These are phyloP conservation scores for Caenorhabditis panamensis DNA, from an alignment of 2,888 invertebrate species.

Conservation along the genomic window DNA sequence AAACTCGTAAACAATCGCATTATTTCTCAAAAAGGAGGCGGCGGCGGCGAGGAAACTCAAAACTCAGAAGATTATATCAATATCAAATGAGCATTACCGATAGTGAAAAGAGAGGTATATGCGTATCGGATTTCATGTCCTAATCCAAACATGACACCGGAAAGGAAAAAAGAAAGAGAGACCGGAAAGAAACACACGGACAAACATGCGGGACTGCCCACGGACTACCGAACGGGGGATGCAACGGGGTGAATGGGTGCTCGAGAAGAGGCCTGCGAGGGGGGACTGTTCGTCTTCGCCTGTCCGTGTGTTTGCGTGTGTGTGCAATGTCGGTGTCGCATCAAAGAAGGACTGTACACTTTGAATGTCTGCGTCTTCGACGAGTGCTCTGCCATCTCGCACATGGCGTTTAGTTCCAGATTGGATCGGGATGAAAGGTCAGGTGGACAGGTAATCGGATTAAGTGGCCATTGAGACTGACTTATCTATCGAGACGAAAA, in stretches of 20 bases:
- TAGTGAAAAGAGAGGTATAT: conserved; percentile 12
- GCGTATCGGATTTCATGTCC: conserved; percentile 15
- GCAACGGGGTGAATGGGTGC: conserved; percentile 5
- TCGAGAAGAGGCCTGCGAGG: conserved; percentile 33
- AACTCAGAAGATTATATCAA: conserved; percentile 10
- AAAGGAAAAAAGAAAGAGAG: conserved; percentile 8
- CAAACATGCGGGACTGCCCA: conserved; percentile 8
- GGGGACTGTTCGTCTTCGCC: neutral
- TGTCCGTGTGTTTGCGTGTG: conserved; percentile 17
- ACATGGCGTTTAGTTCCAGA: conserved; percentile 17
- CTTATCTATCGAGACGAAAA: neutral
- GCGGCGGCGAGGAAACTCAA: neutral
- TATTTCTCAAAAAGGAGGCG: neutral
- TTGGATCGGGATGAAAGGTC: neutral
- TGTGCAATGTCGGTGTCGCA: conserved; percentile 38
- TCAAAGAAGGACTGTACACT: conserved; percentile 41
- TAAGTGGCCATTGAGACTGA: neutral
- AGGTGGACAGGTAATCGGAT: neutral
- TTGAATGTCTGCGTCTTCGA: conserved; percentile 30
- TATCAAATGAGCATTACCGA: neutral
- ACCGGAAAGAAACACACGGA: conserved; percentile 25
- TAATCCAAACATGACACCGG: conserved; percentile 60
- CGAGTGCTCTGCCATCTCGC: conserved; percentile 13
- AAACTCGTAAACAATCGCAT: conserved; percentile 11
- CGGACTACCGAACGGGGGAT: conserved; percentile 37